Conservation (phyloP, 1,140 invertebrate genomes). For the Pararge aegeria region DNA sequence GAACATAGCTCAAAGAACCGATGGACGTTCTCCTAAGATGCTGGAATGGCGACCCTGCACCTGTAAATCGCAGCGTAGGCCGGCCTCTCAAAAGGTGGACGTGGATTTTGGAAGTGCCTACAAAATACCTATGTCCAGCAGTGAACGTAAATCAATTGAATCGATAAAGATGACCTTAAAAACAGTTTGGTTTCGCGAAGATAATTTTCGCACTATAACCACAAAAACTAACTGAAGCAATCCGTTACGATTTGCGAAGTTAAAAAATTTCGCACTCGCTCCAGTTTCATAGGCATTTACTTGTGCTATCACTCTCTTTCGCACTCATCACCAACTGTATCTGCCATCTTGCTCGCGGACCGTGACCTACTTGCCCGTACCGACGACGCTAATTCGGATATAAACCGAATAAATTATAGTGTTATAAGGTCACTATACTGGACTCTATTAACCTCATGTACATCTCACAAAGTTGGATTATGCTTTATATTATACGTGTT, state of each 20-base stretch:
- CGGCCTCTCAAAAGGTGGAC: no score
- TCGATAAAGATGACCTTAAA: no score
- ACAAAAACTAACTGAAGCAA: background rate
- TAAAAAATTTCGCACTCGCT: constrained; percentile 11
- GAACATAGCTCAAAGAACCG: no score
- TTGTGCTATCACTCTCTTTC: constrained; percentile 8
- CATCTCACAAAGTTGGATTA: background rate
- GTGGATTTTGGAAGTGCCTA: no score
- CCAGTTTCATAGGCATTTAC: constrained; percentile 1
- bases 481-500: no score
- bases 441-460: background rate
- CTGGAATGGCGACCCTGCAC: no score
- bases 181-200: background rate
- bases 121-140: no score
- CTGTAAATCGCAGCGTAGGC: no score
- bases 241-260: constrained; percentile 6
- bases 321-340: background rate
- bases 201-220: background rate
- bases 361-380: constrained; percentile 14
- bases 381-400: constrained; percentile 44
- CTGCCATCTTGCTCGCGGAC: constrained; percentile 16
- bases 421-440: background rate
- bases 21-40: no score
- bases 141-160: no score
- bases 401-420: constrained; percentile 28